phyloP scores from a whole-genome alignment of 37 sponge, comb jelly and placozoan species.

The Corticium candelabrum region DNA sequence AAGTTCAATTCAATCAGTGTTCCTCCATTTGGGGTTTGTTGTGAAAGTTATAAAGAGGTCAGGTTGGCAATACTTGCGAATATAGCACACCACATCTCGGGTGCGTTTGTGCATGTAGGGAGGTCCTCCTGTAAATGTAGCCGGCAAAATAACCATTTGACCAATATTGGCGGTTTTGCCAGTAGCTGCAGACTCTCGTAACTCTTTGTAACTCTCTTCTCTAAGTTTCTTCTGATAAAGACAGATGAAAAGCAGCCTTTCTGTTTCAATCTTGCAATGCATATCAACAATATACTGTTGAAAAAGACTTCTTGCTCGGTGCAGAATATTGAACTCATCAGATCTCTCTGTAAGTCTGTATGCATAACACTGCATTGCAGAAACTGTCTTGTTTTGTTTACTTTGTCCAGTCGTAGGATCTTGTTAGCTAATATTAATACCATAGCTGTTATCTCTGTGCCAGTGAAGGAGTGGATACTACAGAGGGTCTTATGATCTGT shows the following conservation, averaged over 20 bases:
- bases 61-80: background rate
- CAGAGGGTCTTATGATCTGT: background rate
- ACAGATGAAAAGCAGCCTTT: background rate
- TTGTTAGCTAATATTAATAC: background rate
- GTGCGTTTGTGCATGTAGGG: constrained; percentile 10
- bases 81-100: constrained; percentile 14
- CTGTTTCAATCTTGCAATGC: background rate
- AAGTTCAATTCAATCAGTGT: constrained; percentile 2
- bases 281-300: constrained; percentile 17
- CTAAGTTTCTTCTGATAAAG: background rate
- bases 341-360: background rate
- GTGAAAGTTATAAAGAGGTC: constrained; percentile 19
- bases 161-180: constrained; percentile 6
- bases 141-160: constrained; percentile 6
- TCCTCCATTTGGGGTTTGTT: constrained; percentile 14
- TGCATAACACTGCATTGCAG: background rate
- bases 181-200: background rate
- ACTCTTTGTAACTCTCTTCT: background rate
- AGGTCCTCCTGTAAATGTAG: constrained; percentile 14
- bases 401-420: background rate
- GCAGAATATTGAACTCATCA: background rate
- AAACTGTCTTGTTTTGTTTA: too few relatives aligned
- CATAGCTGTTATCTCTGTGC: background rate
- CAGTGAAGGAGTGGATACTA: background rate
- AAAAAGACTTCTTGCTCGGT: background rate